Evolutionary conservation across 2,113 vertebrate genomes (phyloP), one percentile per base, ranked within the genome.

Genomic region (Tetrao urogallus): DNA sequence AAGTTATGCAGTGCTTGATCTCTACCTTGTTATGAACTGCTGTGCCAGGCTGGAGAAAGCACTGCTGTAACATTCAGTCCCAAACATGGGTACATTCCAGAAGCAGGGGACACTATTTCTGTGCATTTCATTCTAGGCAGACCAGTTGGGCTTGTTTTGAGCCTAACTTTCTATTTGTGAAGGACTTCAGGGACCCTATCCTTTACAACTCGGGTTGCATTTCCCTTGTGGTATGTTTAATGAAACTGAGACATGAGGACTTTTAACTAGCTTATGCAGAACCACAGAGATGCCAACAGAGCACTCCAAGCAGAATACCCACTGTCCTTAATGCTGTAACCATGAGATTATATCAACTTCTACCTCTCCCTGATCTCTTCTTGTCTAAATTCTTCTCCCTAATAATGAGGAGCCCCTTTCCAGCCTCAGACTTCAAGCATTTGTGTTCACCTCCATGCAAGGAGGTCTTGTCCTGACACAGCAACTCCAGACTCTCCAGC

Each of bases 1-100:
- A 42, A 90, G 47, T 40, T 72, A 76, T 45, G 24, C 67, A 52
- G 61, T 52, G 71, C 73, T 36, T 66, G 43, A 77, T 85, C n/a
- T 43, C 64, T 60, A 25, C 54, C 54, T 72, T 86, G 79, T 47
- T 48, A 42, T 36, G 67, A 82, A 11, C 50, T 56, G 54, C 54
- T 54, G n/a, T 70, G 86, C 89, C 90, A 90, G 57, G 83, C 81
- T 84, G 56, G 69, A 73, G 75, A 77, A 88, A 74, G n/a, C 2
- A 0, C 65, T 86, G 89, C 79, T 64, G 72, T 93, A 74, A 95
- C 93, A 91, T 95, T 95, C 85, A 91, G 95, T 94, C 61, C 95
- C 69, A 90, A 79, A 64, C 87, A 67, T 0, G 30, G 60, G 95
- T 43, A 95, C 92, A 89, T 95, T 94, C 89, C 88, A 74, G 87